phyloP scores from a whole-genome alignment of 1,140 invertebrate species.

The Drosophila athabasca region DNA sequence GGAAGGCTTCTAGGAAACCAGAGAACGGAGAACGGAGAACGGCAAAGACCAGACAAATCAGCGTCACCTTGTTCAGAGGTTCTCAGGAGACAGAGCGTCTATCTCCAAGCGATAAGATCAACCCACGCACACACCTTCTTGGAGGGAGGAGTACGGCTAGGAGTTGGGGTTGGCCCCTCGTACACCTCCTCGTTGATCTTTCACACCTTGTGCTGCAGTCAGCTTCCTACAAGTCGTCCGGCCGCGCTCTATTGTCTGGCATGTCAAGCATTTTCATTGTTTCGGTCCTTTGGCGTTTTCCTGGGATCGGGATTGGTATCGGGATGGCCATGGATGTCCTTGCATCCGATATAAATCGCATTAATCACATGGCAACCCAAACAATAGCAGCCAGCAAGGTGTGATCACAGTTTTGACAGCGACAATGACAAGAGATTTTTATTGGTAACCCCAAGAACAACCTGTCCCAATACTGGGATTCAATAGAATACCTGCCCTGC shows the following conservation, averaged over 20 bases:
- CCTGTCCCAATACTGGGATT: constrained; percentile 36
- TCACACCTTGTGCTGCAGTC: constrained; percentile 59
- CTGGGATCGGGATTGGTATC: constrained; percentile 26
- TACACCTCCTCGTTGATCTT: constrained; percentile 58
- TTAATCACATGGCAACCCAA: constrained; percentile 52
- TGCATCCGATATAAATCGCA: constrained; percentile 69
- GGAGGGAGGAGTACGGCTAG: neutral
- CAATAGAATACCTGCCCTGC: constrained; percentile 47
- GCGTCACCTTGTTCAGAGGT: constrained; percentile 44
- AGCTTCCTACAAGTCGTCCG: constrained; percentile 29
- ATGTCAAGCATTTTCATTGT: constrained; percentile 39
- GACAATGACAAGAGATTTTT: constrained; percentile 66
- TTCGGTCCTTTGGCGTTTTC: constrained; percentile 49
- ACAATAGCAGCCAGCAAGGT: constrained; percentile 57
- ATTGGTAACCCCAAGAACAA: constrained; percentile 35
- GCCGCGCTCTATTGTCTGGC: constrained; percentile 23
- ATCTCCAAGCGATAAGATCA: constrained; percentile 49
- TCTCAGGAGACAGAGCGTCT: constrained; percentile 49
- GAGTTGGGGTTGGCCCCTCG: neutral
- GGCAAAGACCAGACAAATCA: constrained; percentile 59
- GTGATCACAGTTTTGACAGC: constrained; percentile 70
- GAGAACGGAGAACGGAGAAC: neutral
- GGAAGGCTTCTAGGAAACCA: constrained; percentile 50
- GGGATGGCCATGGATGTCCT: constrained; percentile 43
- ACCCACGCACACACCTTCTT: constrained; percentile 27